A percentile compares a stretch with the other conserved stretches of the same genome.
Conservation (phyloP, 2,113 vertebrate species). For the Anas platyrhynchos region DNA sequence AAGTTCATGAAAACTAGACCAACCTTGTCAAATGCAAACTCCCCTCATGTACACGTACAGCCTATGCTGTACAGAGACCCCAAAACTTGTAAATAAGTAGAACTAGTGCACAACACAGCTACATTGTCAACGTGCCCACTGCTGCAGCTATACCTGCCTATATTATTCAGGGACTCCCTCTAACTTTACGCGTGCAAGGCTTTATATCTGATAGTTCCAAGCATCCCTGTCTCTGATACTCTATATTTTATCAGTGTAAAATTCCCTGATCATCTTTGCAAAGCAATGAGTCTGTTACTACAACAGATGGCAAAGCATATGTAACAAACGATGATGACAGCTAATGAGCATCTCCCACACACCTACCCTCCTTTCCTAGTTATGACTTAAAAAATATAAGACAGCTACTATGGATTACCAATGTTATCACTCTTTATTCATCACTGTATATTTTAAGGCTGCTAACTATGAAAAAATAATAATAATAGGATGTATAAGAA, state of each 20-base stretch:
- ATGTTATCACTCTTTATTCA: neutral
- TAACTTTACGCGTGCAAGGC: neutral
- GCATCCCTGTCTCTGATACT: neutral
- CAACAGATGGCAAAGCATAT: conserved; percentile 63
- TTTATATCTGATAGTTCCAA: neutral
- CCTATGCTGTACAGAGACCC: neutral
- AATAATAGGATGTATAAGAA: neutral
- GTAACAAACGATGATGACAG: conserved; percentile 21
- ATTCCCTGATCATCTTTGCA: neutral
- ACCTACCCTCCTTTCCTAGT: conserved; percentile 28
- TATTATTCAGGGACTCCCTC: neutral
- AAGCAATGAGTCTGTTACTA: neutral
- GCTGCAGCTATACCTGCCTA: neutral
- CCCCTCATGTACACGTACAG: neutral
- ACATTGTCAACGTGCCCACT: neutral
- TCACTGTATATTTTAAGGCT: neutral
- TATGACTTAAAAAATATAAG: conserved; percentile 47
- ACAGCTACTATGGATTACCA: conserved; percentile 21
- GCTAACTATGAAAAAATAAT: neutral
- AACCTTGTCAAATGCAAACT: neutral
- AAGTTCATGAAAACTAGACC: neutral
- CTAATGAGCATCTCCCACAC: conserved; percentile 29
- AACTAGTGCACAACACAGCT: neutral
- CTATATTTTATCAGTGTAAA: neutral
- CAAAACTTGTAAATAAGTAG: neutral